Percentiles rank a stretch among this genome's conserved stretches.
Evolutionary conservation across 2,113 vertebrate genomes (phyloP).

Genomic region (Podiceps cristatus): DNA sequence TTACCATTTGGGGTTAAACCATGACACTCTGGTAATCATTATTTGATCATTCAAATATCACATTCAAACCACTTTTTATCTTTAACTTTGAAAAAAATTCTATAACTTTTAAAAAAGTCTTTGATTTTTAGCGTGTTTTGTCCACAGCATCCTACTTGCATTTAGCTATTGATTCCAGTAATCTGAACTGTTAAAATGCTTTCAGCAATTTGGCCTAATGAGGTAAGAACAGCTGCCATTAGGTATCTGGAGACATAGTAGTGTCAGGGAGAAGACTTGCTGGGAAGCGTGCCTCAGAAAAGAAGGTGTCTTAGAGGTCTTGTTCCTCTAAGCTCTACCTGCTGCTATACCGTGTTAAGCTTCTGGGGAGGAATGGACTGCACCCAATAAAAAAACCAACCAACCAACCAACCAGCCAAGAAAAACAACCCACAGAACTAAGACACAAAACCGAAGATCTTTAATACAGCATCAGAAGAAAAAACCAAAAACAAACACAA

Average conservation of each 20-base stretch:
- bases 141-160: fast-evolving
- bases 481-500: no score
- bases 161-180: neutral
- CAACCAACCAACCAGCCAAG: no score
- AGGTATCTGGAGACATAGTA: neutral
- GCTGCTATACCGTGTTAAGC: neutral
- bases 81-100: no score
- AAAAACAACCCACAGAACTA: neutral
- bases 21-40: no score
- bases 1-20: no score
- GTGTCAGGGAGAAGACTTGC: neutral
- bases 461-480: neutral
- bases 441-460: neutral
- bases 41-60: no score
- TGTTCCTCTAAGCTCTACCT: neutral
- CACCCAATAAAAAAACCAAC: neutral
- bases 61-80: no score
- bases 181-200: neutral
- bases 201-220: neutral
- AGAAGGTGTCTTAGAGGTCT: neutral
- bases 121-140: neutral
- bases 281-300: neutral
- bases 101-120: no score
- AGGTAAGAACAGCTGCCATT: fast-evolving
- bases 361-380: neutral